A percentile compares a stretch with the other conserved stretches of the same genome.
Conservation (phyloP, 2,888 invertebrate species). For the Drosophila imparisetae region DNA sequence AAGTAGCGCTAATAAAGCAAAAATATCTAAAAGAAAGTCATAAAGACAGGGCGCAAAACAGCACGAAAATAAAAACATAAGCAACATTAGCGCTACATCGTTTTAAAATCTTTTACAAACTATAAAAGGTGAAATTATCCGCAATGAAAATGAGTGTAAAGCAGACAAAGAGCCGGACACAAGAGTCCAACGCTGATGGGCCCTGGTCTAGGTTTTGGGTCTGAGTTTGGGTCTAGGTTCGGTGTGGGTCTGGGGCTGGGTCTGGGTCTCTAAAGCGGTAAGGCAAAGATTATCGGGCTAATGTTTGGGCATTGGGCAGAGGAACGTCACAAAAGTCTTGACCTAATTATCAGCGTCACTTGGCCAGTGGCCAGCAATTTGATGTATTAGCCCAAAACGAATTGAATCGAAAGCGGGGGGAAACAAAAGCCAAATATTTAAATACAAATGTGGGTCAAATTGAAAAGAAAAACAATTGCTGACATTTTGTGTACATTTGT, state of each 20-base stretch:
- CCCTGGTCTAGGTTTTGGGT: slow-evolving; percentile 1
- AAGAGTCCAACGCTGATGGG: slow-evolving; percentile 43
- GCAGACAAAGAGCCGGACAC: slow-evolving; percentile 60
- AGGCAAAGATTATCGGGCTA: slow-evolving; percentile 49
- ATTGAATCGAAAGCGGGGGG: slow-evolving; percentile 32
- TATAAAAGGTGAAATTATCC: slow-evolving; percentile 74
- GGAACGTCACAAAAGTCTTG: slow-evolving; percentile 31
- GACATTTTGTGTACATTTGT: slow-evolving; percentile 57
- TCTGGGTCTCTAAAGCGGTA: slow-evolving; percentile 7
- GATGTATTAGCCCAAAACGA: slow-evolving; percentile 50
- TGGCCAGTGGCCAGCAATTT: slow-evolving; percentile 43
- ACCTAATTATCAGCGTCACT: slow-evolving; percentile 50
- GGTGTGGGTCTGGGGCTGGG: not conserved
- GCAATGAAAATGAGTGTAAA: slow-evolving; percentile 57
- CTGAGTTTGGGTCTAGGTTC: not conserved
- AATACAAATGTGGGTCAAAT: slow-evolving; percentile 39
- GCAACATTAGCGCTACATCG: slow-evolving; percentile 71
- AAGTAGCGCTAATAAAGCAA: slow-evolving; percentile 64
- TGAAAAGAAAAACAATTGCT: slow-evolving; percentile 45
- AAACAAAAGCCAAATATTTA: slow-evolving; percentile 25
- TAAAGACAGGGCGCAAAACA: slow-evolving; percentile 50
- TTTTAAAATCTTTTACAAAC: slow-evolving; percentile 58
- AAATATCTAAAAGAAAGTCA: slow-evolving; percentile 68
- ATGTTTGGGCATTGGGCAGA: slow-evolving; percentile 19
- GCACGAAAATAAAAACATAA: slow-evolving; percentile 37